Conservation (phyloP, 2,113 vertebrate species). For the Elephantulus edwardii region DNA sequence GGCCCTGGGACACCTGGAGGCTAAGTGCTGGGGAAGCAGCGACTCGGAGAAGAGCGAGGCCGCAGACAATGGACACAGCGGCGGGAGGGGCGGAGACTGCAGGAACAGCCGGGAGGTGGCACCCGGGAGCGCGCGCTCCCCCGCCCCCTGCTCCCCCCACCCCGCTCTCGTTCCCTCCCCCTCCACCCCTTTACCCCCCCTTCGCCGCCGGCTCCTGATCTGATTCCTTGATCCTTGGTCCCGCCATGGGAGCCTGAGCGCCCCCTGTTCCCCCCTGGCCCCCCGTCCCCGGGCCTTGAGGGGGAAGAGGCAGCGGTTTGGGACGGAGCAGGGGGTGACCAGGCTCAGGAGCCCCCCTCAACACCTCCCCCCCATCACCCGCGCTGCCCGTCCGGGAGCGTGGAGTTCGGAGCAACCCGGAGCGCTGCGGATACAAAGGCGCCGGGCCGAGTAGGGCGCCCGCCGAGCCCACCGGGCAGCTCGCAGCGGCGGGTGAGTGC, state of each 20-base stretch:
- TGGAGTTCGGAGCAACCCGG: constrained; percentile 70
- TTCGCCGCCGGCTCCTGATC: constrained; percentile 49
- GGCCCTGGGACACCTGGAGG: background rate
- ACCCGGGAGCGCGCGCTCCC: constrained; percentile 66
- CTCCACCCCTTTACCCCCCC: background rate
- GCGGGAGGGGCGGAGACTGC: constrained; percentile 64
- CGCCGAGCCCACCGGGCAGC: constrained; percentile 43
- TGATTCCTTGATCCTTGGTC: constrained; percentile 61
- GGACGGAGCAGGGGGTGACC: constrained; percentile 59
- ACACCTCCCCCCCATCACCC: constrained; percentile 12
- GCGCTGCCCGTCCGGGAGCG: constrained; percentile 55
- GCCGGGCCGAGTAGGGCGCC: constrained; percentile 52
- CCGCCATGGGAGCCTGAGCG: constrained; percentile 78
- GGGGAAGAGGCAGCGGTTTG: constrained; percentile 67
- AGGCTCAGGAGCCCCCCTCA: constrained; percentile 56
- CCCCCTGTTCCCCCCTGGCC: constrained; percentile 50
- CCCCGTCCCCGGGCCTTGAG: constrained; percentile 69
- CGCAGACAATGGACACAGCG: constrained; percentile 75
- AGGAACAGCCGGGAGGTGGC: constrained; percentile 78
- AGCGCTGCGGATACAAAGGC: constrained; percentile 76
- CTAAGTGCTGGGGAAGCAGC: background rate
- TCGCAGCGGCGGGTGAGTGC: constrained; percentile 73
- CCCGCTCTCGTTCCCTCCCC: constrained; percentile 4
- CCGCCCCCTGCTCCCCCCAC: constrained; percentile 53
- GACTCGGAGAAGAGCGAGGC: constrained; percentile 62